Evolutionary conservation across 2,888 invertebrate species (phyloP).

Genomic region (Phalera bucephala): DNA sequence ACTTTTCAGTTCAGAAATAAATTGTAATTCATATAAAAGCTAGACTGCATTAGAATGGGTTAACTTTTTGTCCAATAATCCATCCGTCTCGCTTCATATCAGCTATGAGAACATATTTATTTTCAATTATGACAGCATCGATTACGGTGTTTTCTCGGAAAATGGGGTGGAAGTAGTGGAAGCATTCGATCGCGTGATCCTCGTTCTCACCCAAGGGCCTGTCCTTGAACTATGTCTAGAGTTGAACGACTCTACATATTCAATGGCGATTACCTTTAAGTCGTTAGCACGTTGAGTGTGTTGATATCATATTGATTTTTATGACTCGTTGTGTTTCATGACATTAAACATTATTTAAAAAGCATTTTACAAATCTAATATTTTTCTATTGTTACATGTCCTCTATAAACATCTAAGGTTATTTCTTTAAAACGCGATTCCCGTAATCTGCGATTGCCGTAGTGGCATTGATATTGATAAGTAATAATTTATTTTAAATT

Average conservation of each 20-base stretch:
- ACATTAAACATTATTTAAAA: no score
- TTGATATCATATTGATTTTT: constrained; percentile 2
- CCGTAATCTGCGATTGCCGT: no score
- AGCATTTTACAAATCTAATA: no score
- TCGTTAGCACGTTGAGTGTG: constrained; percentile 13
- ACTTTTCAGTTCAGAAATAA: neutral
- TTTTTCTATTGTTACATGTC: no score
- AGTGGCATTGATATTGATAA: no score
- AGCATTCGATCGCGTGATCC: constrained; percentile 37
- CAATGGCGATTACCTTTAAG: constrained; percentile 15
- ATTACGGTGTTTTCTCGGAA: constrained; percentile 32
- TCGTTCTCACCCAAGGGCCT: constrained; percentile 29
- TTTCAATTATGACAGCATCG: constrained; percentile 30
- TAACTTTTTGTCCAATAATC: constrained; percentile 6
- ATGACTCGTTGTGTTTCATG: no score
- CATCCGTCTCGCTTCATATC: constrained; percentile 9
- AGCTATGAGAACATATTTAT: constrained; percentile 27
- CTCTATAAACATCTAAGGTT: no score
- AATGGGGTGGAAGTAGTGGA: constrained; percentile 33
- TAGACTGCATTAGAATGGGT: constrained; percentile 15
- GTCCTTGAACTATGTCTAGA: constrained; percentile 43
- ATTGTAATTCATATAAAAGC: constrained; percentile 5
- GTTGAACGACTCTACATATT: constrained; percentile 33
- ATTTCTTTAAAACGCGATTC: no score
- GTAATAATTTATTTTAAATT: no score